A percentile compares a stretch with the other conserved stretches of the same genome.
Evolutionary conservation across 1,140 invertebrate genomes (phyloP).

Genomic region (Teleopsis dalmanni): DNA sequence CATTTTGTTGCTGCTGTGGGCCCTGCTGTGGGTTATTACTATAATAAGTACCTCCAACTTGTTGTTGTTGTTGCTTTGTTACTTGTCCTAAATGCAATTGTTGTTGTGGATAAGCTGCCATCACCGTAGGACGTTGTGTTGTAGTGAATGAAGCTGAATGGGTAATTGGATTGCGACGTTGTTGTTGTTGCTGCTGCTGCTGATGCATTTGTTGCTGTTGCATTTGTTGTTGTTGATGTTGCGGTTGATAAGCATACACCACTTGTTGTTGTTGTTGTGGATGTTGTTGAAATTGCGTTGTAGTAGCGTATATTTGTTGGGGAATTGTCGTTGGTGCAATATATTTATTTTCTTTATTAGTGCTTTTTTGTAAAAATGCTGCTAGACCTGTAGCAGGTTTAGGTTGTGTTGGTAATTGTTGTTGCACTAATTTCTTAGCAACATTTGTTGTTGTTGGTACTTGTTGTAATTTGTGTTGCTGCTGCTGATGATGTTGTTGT

Average conservation of each 20-base stretch:
- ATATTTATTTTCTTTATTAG: conserved; percentile 36
- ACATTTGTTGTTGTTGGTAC: conserved; percentile 33
- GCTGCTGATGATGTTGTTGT: conserved; percentile 20
- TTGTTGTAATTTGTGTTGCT: conserved; percentile 29
- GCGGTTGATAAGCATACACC: not conserved
- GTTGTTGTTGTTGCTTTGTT: conserved; percentile 9
- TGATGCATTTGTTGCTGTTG: conserved; percentile 26
- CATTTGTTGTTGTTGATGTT: conserved; percentile 15
- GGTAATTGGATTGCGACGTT: conserved; percentile 3
- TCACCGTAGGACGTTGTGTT: conserved; percentile 6
- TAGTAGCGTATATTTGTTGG: conserved; percentile 4
- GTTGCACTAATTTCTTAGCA: conserved; percentile 12
- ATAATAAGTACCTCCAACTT: too few relatives aligned
- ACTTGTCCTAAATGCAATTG: not conserved
- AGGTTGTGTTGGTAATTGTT: conserved; percentile 18
- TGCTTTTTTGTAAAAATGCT: conserved; percentile 25
- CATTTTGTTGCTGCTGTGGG: conserved; percentile 9
- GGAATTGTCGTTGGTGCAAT: conserved; percentile 14
- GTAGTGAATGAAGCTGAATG: conserved; percentile 15
- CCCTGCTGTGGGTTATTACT: conserved; percentile 11
- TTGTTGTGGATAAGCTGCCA: not conserved
- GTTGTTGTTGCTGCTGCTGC: conserved; percentile 15
- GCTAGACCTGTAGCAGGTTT: conserved; percentile 17
- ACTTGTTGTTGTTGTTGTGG: conserved; percentile 17
- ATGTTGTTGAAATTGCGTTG: not conserved